Conservation (phyloP, 2,113 vertebrate species). For the Desmodus rotundus region DNA sequence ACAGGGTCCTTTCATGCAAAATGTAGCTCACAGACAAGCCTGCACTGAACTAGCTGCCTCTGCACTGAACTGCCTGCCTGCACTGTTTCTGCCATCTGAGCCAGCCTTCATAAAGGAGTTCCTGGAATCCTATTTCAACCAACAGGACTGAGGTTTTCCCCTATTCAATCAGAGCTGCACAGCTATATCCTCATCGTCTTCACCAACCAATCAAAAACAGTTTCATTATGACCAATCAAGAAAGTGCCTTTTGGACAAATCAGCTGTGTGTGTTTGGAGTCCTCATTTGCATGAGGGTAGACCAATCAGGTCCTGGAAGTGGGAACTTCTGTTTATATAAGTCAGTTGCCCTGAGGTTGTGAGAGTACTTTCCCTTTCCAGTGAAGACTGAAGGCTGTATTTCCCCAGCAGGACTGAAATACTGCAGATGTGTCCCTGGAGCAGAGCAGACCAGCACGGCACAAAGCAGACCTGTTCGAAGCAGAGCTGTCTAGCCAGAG, state of each 20-base stretch:
- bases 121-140: background rate
- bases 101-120: background rate
- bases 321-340: background rate
- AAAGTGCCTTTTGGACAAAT: background rate
- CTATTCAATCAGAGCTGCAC: background rate
- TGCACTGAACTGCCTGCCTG: background rate
- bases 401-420: background rate
- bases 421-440: background rate
- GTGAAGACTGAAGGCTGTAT: background rate
- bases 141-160: background rate
- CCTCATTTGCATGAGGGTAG: background rate
- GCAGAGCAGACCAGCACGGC: background rate
- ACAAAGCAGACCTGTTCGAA: background rate
- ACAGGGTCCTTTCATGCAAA: background rate
- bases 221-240: background rate
- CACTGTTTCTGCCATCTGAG: background rate
- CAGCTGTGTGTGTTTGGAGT: background rate
- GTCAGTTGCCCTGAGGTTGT: background rate
- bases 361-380: background rate
- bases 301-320: background rate
- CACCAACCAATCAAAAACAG: background rate
- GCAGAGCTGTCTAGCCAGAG: background rate
- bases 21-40: background rate
- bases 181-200: background rate
- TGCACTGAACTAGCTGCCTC: background rate